Conservation (phyloP, 2,888 invertebrate genomes). For the Xiphydria camelus region DNA sequence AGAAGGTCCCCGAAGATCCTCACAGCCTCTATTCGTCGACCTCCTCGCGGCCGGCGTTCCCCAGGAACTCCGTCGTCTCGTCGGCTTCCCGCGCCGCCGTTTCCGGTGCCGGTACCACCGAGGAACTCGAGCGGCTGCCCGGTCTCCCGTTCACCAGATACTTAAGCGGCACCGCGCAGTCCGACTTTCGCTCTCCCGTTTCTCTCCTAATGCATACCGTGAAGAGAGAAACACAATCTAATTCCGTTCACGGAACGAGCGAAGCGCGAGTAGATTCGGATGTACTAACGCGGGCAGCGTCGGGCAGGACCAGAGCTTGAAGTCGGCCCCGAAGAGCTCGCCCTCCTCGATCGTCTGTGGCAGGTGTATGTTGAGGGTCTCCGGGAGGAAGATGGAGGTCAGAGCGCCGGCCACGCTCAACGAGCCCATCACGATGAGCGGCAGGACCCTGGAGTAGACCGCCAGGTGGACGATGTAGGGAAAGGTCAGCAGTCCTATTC, state of each 20-base stretch:
- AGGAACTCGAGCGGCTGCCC: conserved; percentile 38
- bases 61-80: conserved; percentile 29
- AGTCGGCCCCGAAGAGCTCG: conserved; percentile 64
- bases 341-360: conserved; percentile 69
- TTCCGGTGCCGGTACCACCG: conserved; percentile 22
- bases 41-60: conserved; percentile 25
- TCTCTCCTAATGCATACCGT: conserved; percentile 13
- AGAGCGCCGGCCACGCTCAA: conserved; percentile 64
- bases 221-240: too few species aligned
- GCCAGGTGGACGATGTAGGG: conserved; percentile 69
- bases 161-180: conserved; percentile 46
- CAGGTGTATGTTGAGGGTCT: conserved; percentile 66
- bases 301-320: conserved; percentile 64
- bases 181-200: conserved; percentile 26
- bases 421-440: conserved; percentile 65
- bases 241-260: too few species aligned
- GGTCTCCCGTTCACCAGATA: conserved; percentile 51
- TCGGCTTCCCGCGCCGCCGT: conserved; percentile 13
- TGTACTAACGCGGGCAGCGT: conserved; percentile 48
- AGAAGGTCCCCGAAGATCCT: not conserved
- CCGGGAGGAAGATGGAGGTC: conserved; percentile 66
- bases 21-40: conserved; percentile 10
- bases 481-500: conserved; percentile 65
- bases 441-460: conserved; percentile 64
- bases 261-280: too few species aligned